Conservation (phyloP, 1,140 invertebrate genomes). For the Saccostrea glomerata region DNA sequence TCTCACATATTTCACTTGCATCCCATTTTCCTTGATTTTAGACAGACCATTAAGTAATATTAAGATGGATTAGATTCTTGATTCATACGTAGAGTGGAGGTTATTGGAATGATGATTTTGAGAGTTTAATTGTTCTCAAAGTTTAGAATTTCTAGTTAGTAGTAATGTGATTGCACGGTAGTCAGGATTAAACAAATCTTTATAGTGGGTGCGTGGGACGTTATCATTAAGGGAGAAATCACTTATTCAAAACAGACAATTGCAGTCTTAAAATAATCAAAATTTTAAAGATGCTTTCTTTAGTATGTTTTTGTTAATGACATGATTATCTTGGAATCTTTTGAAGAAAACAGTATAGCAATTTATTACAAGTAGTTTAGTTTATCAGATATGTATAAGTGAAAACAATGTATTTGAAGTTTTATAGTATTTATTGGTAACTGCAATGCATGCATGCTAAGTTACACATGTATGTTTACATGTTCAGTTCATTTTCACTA, state of each 20-base stretch:
- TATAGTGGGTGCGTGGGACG: neutral
- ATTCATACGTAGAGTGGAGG: constrained; percentile 16
- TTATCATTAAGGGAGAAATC: neutral
- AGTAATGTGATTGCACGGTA: constrained; percentile 1
- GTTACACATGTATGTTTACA: neutral
- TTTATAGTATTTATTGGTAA: neutral
- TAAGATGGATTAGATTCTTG: neutral
- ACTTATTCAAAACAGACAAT: neutral
- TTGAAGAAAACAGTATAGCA: neutral
- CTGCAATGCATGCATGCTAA: neutral
- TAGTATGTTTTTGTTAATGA: neutral
- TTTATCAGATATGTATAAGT: neutral
- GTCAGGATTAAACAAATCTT: neutral
- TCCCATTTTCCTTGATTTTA: constrained; percentile 11
- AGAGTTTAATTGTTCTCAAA: neutral
- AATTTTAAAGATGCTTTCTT: neutral
- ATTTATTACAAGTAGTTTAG: constrained; percentile 2
- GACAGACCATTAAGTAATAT: constrained; percentile 12
- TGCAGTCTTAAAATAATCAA: neutral
- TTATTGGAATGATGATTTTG: constrained; percentile 8
- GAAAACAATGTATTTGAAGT: neutral
- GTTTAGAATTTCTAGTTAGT: neutral
- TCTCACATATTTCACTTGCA: neutral
- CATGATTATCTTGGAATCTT: constrained; percentile 13
- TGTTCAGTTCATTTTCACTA: neutral